Conservation (phyloP, 1,140 invertebrate genomes). For the Trichonephila clavata region DNA sequence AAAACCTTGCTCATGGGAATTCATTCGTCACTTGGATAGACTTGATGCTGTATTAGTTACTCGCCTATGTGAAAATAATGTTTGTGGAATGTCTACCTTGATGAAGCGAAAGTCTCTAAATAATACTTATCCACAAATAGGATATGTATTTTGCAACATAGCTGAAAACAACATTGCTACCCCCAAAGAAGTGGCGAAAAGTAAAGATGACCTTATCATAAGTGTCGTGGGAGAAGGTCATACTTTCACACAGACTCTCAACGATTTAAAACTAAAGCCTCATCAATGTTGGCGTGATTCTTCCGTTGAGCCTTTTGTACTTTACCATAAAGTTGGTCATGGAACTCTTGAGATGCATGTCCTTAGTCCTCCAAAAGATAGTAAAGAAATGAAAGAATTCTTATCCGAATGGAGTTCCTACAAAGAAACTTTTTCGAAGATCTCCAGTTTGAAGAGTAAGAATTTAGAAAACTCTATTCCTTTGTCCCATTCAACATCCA, state of each 20-base stretch:
- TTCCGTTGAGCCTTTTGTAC: slow-evolving; percentile 79
- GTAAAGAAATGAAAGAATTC: slow-evolving; percentile 88
- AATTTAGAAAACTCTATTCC: slow-evolving; percentile 83
- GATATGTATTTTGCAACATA: slow-evolving; percentile 97
- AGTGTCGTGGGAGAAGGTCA: slow-evolving; percentile 93
- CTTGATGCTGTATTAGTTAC: slow-evolving; percentile 96
- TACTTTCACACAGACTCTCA: slow-evolving; percentile 90
- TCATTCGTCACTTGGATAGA: slow-evolving; percentile 94
- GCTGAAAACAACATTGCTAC: slow-evolving; percentile 82
- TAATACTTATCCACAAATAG: slow-evolving; percentile 96
- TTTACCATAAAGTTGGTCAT: slow-evolving; percentile 98
- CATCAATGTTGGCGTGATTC: slow-evolving; percentile 90
- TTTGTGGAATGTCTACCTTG: slow-evolving; percentile 92
- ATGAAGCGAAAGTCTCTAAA: slow-evolving; percentile 86
- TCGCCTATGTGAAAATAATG: slow-evolving; percentile 93
- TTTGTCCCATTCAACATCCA: slow-evolving; percentile 93
- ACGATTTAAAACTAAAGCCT: slow-evolving; percentile 89
- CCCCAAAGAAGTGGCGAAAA: slow-evolving; percentile 84
- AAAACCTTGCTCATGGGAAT: slow-evolving; percentile 98
- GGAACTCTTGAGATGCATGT: slow-evolving; percentile 98
- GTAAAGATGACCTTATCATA: slow-evolving; percentile 90
- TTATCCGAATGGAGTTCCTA: slow-evolving; percentile 69
- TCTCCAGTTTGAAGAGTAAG: slow-evolving; percentile 68
- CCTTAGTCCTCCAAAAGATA: slow-evolving; percentile 94
- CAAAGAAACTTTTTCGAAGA: slow-evolving; percentile 73